A percentile compares a stretch with the other conserved stretches of the same genome.
These are phyloP conservation scores for Drosophila peninsularis DNA, from an alignment of 2,888 invertebrate species.

Conservation along the genomic window DNA sequence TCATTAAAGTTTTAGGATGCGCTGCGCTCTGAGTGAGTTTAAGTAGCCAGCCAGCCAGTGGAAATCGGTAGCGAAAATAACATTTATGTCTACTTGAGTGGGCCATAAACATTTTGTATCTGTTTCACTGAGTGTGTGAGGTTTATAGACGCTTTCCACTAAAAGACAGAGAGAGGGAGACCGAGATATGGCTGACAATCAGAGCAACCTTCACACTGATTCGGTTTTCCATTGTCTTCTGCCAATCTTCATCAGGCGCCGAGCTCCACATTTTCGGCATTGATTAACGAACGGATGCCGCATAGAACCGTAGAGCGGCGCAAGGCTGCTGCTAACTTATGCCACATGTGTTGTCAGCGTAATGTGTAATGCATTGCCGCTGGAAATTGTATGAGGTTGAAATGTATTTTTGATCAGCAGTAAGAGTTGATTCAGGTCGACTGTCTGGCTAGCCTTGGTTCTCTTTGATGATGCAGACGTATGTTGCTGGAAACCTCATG, in stretches of 20 bases:
- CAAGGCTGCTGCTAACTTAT: background rate
- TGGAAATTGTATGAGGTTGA: background rate
- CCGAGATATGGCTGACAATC: constrained; percentile 10
- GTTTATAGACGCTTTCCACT: constrained; percentile 22
- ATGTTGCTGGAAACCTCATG: background rate
- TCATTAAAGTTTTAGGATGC: constrained; percentile 66
- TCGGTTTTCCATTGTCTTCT: constrained; percentile 26
- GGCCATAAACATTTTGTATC: constrained; percentile 53
- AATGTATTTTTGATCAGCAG: background rate
- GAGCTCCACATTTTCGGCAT: constrained; percentile 18
- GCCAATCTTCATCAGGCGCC: constrained; percentile 20
- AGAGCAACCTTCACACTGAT: constrained; percentile 36
- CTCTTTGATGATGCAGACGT: no score
- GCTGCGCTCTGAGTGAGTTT: constrained; percentile 57
- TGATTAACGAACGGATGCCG: constrained; percentile 32
- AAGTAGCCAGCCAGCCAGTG: constrained; percentile 42
- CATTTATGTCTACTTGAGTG: constrained; percentile 65
- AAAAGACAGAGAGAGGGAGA: background rate
- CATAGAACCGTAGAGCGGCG: background rate
- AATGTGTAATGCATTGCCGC: background rate
- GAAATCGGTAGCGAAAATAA: constrained; percentile 61
- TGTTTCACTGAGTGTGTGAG: constrained; percentile 5
- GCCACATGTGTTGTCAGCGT: background rate
- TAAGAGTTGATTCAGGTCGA: background rate
- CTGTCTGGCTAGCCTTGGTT: background rate